These are phyloP conservation scores for Chloromyia formosa DNA, from an alignment of 2,888 invertebrate species.

Conservation along the genomic window DNA sequence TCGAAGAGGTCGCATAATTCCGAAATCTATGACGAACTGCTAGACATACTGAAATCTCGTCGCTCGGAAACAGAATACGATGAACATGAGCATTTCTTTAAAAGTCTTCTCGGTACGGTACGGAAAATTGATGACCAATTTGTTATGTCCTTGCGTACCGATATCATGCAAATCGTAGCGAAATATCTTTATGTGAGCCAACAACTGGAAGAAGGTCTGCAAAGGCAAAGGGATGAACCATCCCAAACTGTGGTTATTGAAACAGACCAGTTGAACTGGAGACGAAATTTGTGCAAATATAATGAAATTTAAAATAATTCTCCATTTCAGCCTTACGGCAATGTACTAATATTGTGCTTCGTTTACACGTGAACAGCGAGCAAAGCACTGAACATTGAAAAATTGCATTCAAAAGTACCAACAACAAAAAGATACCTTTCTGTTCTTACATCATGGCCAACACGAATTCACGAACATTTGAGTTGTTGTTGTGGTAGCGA, in stretches of 20 bases:
- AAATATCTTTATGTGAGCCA: slow-evolving; percentile 52
- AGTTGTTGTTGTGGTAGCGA: too few species aligned
- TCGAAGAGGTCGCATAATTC: too few species aligned
- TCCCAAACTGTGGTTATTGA: slow-evolving; percentile 51
- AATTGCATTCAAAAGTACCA: too few species aligned
- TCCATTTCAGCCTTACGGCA: not conserved
- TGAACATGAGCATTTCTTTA: slow-evolving; percentile 53
- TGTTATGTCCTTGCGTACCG: slow-evolving; percentile 52
- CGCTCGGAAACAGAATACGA: slow-evolving; percentile 45
- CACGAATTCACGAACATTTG: too few species aligned
- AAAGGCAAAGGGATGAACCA: slow-evolving; percentile 28
- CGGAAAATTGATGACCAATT: slow-evolving; percentile 51
- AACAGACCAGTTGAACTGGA: slow-evolving; percentile 52
- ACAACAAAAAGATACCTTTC: too few species aligned
- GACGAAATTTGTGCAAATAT: slow-evolving; percentile 50
- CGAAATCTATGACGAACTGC: too few species aligned
- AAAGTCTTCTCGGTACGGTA: slow-evolving; percentile 51
- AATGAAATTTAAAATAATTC: not conserved
- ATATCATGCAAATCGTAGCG: slow-evolving; percentile 51
- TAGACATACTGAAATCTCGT: slow-evolving; percentile 28
- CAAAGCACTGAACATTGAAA: too few species aligned
- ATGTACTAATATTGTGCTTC: too few species aligned
- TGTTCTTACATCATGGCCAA: too few species aligned
- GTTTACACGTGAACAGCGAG: too few species aligned
- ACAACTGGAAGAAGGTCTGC: not conserved